Conservation (phyloP, 2,888 invertebrate genomes). For the Watsonalla binaria region DNA sequence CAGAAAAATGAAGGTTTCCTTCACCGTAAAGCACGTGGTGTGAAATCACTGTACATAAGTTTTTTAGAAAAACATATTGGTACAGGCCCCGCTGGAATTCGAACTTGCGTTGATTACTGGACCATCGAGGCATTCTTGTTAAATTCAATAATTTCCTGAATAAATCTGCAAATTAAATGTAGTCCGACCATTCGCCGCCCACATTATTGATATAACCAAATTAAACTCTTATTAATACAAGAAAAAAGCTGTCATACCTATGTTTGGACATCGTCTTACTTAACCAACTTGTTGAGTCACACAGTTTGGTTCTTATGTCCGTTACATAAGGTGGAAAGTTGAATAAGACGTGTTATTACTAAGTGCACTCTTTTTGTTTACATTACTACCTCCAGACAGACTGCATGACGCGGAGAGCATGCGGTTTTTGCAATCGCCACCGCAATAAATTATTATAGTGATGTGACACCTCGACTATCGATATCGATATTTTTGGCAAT, state of each 20-base stretch:
- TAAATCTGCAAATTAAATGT: not conserved
- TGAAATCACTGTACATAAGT: no score
- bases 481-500: constrained; percentile 11
- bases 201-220: not conserved
- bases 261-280: not conserved
- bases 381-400: constrained; percentile 51
- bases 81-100: no score
- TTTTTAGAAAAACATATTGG: no score
- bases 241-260: not conserved
- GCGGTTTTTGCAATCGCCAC: constrained; percentile 60
- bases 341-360: constrained; percentile 6
- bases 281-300: constrained; percentile 2
- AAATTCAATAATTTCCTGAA: not conserved
- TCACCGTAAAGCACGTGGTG: no score
- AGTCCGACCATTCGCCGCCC: not conserved
- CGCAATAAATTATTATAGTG: constrained; percentile 53
- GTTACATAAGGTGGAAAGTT: constrained; percentile 28
- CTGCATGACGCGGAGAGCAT: constrained; percentile 68
- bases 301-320: constrained; percentile 7
- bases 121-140: no score
- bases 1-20: no score
- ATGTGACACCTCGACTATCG: constrained; percentile 15
- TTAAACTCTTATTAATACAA: not conserved
- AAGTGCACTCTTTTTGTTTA: constrained; percentile 41
- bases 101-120: no score